Percentiles rank a stretch among this genome's conserved stretches.
These are phyloP conservation scores for Pomacea canaliculata DNA, from an alignment of 2,888 invertebrate species.

Conservation along the genomic window DNA sequence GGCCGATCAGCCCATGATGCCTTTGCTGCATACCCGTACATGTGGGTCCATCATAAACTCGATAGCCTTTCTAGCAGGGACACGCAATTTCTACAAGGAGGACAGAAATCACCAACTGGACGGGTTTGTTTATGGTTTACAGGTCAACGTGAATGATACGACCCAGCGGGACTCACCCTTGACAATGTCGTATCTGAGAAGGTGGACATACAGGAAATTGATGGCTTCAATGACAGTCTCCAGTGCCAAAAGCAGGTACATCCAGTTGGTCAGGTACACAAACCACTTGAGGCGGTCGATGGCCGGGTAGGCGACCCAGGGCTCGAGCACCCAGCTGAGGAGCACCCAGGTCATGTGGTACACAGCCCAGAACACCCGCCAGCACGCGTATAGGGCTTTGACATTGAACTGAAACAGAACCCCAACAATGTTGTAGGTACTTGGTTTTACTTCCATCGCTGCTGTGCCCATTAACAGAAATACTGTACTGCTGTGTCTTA, in stretches of 20 bases:
- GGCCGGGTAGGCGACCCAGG: constrained; percentile 31
- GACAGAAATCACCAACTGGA: no score
- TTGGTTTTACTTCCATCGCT: no score
- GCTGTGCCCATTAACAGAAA: no score
- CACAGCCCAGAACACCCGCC: constrained; percentile 33
- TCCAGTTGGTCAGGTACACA: constrained; percentile 44
- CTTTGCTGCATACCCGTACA: no score
- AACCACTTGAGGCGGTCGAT: constrained; percentile 38
- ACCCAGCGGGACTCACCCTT: neutral
- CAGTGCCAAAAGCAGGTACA: constrained; percentile 33
- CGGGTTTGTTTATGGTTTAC: no score
- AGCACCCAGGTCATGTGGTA: constrained; percentile 35
- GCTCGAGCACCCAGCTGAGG: constrained; percentile 36
- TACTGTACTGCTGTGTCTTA: no score
- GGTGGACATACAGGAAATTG: constrained; percentile 15
- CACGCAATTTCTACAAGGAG: no score
- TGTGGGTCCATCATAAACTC: no score
- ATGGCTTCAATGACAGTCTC: constrained; percentile 18
- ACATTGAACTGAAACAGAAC: constrained; percentile 30
- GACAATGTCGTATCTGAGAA: constrained; percentile 12
- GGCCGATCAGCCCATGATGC: no score
- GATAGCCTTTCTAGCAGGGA: no score
- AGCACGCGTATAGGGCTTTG: constrained; percentile 24
- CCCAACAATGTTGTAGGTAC: neutral
- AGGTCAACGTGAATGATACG: no score